phyloP scores from a whole-genome alignment of 2,888 invertebrate species.

The Patella ulyssiponensis region DNA sequence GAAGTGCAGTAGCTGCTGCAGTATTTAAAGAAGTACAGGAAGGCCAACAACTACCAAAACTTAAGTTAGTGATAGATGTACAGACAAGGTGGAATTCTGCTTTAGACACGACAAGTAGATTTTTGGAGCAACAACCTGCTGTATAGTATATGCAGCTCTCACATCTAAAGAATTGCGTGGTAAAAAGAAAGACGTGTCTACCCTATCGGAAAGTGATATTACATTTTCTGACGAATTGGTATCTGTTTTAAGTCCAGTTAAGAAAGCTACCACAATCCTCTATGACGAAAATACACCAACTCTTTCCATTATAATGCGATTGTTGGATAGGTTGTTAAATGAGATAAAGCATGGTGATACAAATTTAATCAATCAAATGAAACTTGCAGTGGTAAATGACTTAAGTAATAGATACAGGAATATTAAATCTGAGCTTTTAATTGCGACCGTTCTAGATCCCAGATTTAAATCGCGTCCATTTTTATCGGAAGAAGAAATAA shows the following conservation, averaged over 20 bases:
- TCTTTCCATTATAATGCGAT: slow-evolving; percentile 25
- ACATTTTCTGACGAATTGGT: slow-evolving; percentile 25
- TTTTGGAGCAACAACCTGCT: slow-evolving; percentile 34
- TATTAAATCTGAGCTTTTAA: not conserved
- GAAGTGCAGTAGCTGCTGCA: slow-evolving; percentile 17
- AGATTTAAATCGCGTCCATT: slow-evolving; percentile 16
- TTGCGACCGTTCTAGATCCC: not conserved
- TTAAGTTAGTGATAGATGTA: slow-evolving; percentile 18
- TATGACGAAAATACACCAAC: slow-evolving; percentile 25
- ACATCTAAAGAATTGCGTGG: slow-evolving; percentile 16
- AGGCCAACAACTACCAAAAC: slow-evolving; percentile 17
- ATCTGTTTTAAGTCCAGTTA: slow-evolving; percentile 24
- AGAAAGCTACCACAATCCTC: slow-evolving; percentile 28
- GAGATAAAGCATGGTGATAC: not conserved
- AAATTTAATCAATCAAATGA: not conserved
- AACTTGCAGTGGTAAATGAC: slow-evolving; percentile 11
- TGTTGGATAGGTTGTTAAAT: not conserved
- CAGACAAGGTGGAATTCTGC: slow-evolving; percentile 24
- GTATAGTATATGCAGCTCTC: slow-evolving; percentile 31
- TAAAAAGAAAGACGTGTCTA: slow-evolving; percentile 25
- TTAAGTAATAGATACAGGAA: slow-evolving; percentile 1
- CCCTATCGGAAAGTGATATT: slow-evolving; percentile 24
- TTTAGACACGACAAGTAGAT: slow-evolving; percentile 30
- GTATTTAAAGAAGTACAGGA: no score
- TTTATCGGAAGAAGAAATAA: not conserved